Base-by-base conservation (phyloP, 2,888 invertebrate species). In the Lampropteryx suffumata region DNA sequence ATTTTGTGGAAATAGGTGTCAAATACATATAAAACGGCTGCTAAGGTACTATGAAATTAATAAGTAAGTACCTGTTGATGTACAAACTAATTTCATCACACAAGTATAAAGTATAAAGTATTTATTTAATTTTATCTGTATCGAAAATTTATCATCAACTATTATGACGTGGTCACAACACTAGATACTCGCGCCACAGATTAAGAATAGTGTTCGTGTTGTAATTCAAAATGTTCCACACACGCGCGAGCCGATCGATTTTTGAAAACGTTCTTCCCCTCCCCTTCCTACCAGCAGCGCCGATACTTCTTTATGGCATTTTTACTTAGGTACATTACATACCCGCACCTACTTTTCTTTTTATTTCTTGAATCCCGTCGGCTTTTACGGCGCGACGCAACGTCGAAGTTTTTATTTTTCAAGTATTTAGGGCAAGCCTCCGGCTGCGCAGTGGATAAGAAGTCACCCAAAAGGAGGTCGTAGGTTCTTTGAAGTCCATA, bases 221-320 rank as follows among this genome's bases (percentile, higher is more conserved):
- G 69, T 79, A 81, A 76, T 76, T 67, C 83, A 82, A 84, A 84
- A 85, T 78, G 70, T 72, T 76, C 62, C 81, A 85, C 82, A 85
- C 83, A 82, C 84, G 81, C 81, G 84, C 77, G 75, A 71, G 64
- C 73, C 79, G 82, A 87, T 87, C 86, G 87, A 87, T 87, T 87
- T 87, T 87, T 75, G 83, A 87, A 82, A 82, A 53, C 70, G 73
- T 59, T 60, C 63, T 60, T 54, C 32, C 48, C 35, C 58, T 55
- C 60, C 65, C 45, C 61, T 46, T 57, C 65, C 62, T 61, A 62
- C 70, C 65, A 67, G 56, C 65, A 71, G 69, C 73, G 65, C 73
- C 65, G 65, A 69, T 70, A 71, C 71, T 71, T 75, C 74, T 75
- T 76, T 79, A 76, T 69, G 69, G 67, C 69, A 55, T 76, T 78